Percentiles rank a stretch among this genome's conserved stretches.
phyloP scores from a whole-genome alignment of 53 echinoderm and acorn worm species.

The Echinometra lucunter region DNA sequence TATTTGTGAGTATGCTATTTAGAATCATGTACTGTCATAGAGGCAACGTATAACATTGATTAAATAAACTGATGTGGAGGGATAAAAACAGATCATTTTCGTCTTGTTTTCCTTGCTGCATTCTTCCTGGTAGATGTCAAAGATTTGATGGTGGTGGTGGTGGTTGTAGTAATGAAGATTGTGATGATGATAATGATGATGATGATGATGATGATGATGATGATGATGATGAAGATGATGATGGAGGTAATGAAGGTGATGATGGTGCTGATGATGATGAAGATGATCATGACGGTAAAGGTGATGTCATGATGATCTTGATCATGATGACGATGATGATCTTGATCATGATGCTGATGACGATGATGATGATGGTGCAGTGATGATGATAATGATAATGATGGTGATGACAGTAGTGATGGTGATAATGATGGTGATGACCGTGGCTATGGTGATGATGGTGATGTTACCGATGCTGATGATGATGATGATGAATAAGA shows the following conservation, averaged over 20 bases:
- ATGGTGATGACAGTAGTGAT: no score
- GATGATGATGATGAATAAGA: no score
- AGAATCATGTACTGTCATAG: conserved; percentile 45
- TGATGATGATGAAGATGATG: conserved; percentile 6
- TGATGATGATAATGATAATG: no score
- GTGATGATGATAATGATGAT: not conserved
- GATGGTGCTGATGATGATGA: not conserved
- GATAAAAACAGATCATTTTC: not conserved
- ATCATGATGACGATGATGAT: not conserved
- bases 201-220: not conserved
- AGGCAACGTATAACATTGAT: conserved; percentile 54
- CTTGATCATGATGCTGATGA: not conserved
- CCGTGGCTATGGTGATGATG: no score
- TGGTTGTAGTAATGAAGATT: not conserved
- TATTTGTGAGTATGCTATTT: conserved; percentile 56
- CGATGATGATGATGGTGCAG: no score
- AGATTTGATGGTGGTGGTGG: not conserved
- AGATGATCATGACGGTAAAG: not conserved
- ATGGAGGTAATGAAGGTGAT: not conserved
- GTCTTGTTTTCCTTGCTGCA: not conserved
- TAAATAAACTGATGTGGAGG: conserved; percentile 63
- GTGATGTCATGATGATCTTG: not conserved
- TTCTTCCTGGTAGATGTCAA: not conserved
- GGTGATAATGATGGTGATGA: no score
- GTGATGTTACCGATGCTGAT: no score